These are phyloP conservation scores for Dusona sp. DNA, from an alignment of 2,888 invertebrate species.

Conservation along the genomic window DNA sequence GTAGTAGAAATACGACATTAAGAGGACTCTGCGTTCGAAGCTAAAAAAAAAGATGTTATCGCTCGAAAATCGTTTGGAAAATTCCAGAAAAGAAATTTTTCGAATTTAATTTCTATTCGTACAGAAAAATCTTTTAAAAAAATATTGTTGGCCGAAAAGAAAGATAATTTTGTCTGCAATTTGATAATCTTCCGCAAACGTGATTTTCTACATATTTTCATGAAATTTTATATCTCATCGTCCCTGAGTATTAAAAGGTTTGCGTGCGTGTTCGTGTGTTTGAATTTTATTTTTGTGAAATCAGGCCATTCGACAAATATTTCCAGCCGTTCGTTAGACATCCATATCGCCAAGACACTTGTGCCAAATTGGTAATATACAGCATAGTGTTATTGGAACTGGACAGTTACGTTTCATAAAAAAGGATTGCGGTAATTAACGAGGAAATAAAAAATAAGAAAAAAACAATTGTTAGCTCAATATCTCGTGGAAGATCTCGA, in stretches of 20 bases:
- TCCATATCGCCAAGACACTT: constrained; percentile 54
- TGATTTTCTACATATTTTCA: background rate
- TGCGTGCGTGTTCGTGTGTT: background rate
- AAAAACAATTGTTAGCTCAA: constrained; percentile 32
- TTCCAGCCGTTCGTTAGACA: constrained; percentile 42
- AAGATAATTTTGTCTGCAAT: too few species aligned
- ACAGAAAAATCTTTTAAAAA: background rate
- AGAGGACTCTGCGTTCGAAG: constrained; percentile 3
- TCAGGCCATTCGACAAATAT: constrained; percentile 25
- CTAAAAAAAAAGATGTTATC: background rate
- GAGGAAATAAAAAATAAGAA: constrained; percentile 18
- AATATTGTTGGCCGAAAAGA: background rate
- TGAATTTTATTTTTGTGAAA: background rate
- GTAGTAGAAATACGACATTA: constrained; percentile 30
- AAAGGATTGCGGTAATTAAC: constrained; percentile 27
- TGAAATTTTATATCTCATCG: background rate
- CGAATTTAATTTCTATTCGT: background rate
- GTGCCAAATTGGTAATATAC: constrained; percentile 28
- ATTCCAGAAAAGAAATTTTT: background rate
- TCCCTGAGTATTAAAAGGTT: background rate
- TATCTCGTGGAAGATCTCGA: constrained; percentile 9
- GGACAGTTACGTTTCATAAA: constrained; percentile 18
- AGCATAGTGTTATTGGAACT: constrained; percentile 43
- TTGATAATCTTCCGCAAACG: background rate
- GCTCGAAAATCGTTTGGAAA: background rate